A percentile compares a stretch with the other conserved stretches of the same genome.
Evolutionary conservation across 1,140 invertebrate species (phyloP).

Genomic region (Wiebesia pumilae): DNA sequence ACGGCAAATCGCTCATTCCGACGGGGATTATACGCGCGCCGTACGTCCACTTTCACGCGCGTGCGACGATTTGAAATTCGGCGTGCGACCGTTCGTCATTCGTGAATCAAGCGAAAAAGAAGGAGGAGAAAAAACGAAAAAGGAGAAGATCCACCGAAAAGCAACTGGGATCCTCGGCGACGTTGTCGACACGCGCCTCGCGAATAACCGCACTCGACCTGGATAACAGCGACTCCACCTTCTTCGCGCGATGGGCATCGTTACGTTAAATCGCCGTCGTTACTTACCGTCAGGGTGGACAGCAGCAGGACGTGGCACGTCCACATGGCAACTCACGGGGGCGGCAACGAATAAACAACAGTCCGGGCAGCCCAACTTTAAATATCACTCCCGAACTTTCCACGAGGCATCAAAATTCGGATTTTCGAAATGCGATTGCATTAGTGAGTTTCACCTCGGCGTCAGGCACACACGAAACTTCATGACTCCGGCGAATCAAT

Average conservation of each 20-base stretch:
- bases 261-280: not conserved
- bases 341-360: not conserved
- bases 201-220: no score
- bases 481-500: slow-evolving; percentile 10
- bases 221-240: no score
- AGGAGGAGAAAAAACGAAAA: not conserved
- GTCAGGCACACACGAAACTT: slow-evolving; percentile 1
- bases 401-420: slow-evolving; percentile 3
- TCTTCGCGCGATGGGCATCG: no score
- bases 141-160: no score
- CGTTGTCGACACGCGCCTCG: no score
- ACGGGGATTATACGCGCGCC: not conserved
- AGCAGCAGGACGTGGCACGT: slow-evolving; percentile 10
- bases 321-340: not conserved
- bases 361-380: not conserved
- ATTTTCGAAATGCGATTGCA: slow-evolving; percentile 44
- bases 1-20: not conserved
- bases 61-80: slow-evolving; percentile 49
- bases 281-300: slow-evolving; percentile 25
- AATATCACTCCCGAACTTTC: slow-evolving; percentile 30
- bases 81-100: slow-evolving; percentile 6
- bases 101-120: not conserved
- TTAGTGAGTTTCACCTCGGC: slow-evolving; percentile 38
- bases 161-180: no score
- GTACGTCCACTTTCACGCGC: slow-evolving; percentile 47